phyloP scores from a whole-genome alignment of 2,797 vertebrate genomes.

The Cossypha niveicapilla region DNA sequence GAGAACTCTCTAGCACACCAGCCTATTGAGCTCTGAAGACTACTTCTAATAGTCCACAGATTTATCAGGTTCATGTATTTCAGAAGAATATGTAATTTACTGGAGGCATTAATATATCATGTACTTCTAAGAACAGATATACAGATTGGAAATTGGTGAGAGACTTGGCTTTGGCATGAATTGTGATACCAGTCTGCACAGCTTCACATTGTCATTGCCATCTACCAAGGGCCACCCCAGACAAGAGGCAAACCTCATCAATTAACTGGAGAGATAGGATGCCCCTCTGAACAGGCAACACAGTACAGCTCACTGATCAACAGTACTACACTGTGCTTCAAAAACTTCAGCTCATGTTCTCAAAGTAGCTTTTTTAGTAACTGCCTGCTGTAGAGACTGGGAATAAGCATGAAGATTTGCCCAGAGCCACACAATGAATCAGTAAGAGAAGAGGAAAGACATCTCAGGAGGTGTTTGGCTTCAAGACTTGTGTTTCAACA shows the following conservation, averaged over 20 bases:
- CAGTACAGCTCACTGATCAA: neutral
- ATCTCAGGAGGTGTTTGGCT: neutral
- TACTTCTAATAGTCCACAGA: neutral
- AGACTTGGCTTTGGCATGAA: neutral
- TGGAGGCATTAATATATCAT: neutral
- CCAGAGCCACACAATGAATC: neutral
- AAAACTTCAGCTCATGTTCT: neutral
- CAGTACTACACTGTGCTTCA: neutral
- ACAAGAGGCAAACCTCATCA: neutral
- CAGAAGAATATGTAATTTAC: neutral
- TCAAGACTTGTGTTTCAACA: neutral
- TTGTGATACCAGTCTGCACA: neutral
- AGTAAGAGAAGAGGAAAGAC: neutral
- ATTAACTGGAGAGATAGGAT: neutral
- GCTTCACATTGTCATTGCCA: neutral
- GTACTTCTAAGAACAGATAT: neutral
- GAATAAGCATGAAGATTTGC: neutral
- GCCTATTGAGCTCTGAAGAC: neutral
- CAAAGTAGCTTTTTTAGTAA: neutral
- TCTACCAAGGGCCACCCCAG: neutral
- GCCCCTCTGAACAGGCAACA: neutral
- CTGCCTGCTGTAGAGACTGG: neutral
- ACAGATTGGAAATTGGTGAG: neutral
- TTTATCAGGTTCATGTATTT: neutral
- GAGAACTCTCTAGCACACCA: neutral